A percentile compares a stretch with the other conserved stretches of the same genome.
Evolutionary conservation across 2,113 vertebrate species (phyloP).

Genomic region (Ailuropoda melanoleuca): DNA sequence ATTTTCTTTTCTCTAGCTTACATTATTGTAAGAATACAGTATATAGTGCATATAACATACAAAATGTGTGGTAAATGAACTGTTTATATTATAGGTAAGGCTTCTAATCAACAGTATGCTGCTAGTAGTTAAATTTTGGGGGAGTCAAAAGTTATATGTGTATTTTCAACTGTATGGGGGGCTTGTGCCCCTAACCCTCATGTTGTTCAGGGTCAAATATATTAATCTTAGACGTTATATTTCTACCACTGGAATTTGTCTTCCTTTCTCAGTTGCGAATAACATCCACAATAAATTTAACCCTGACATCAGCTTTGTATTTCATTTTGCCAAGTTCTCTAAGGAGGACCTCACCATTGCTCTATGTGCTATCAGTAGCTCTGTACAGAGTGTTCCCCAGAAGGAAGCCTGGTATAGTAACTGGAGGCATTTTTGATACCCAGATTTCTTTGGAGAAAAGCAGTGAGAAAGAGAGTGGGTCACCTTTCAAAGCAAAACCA

Average conservation of each 20-base stretch:
- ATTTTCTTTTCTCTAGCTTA: not conserved
- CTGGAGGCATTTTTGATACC: not conserved
- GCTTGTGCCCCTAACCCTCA: not conserved
- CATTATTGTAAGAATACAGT: not conserved
- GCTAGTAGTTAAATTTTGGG: not conserved
- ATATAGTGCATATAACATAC: not conserved
- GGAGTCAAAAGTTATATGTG: not conserved
- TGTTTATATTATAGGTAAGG: not conserved
- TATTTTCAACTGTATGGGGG: not conserved
- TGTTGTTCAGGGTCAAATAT: not conserved
- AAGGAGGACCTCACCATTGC: not conserved
- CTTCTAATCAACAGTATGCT: not conserved
- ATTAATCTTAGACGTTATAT: not conserved
- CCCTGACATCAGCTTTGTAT: not conserved
- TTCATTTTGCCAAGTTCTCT: not conserved
- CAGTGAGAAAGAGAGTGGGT: not conserved
- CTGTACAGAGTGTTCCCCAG: not conserved
- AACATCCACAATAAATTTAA: not conserved
- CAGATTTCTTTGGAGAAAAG: not conserved
- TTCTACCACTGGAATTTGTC: not conserved
- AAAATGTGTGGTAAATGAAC: not conserved
- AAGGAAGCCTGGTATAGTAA: not conserved
- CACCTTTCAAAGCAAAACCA: not conserved
- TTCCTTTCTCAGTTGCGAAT: not conserved
- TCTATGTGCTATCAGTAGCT: not conserved